Conservation (phyloP, 2,888 invertebrate genomes). For the Copidosoma aretas region DNA sequence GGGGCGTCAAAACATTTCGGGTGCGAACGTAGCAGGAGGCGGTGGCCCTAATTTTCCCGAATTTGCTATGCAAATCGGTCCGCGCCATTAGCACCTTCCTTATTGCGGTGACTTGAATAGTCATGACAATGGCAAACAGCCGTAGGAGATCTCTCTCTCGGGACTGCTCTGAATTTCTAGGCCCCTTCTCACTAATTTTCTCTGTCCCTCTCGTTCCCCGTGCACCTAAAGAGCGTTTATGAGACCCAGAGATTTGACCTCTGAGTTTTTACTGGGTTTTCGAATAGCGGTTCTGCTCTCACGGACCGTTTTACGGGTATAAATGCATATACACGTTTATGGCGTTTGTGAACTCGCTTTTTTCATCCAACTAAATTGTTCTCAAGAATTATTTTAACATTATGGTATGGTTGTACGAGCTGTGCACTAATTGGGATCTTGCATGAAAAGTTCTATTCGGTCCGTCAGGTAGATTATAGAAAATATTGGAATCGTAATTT, state of each 20-base stretch:
- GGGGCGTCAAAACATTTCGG: conserved; percentile 34
- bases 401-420: too few relatives aligned
- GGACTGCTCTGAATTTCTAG: conserved; percentile 14
- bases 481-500: too few relatives aligned
- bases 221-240: conserved; percentile 3
- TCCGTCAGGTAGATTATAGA: too few relatives aligned
- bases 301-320: not conserved
- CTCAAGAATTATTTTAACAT: too few relatives aligned
- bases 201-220: too few relatives aligned
- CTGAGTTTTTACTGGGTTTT: conserved; percentile 7
- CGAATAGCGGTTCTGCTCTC: not conserved
- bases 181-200: not conserved
- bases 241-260: conserved; percentile 19
- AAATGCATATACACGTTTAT: too few relatives aligned
- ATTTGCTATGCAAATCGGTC: conserved; percentile 37
- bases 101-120: conserved; percentile 30
- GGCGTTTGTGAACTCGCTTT: too few relatives aligned
- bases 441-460: too few relatives aligned
- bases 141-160: conserved; percentile 12
- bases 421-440: too few relatives aligned
- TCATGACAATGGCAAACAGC: conserved; percentile 25
- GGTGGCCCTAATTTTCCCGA: conserved; percentile 26
- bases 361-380: too few relatives aligned
- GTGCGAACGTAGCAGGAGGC: conserved; percentile 11
- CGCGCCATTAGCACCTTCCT: conserved; percentile 33